Evolutionary conservation across 2,797 vertebrate genomes (phyloP).

Genomic region (Platyrinchus mystaceus): DNA sequence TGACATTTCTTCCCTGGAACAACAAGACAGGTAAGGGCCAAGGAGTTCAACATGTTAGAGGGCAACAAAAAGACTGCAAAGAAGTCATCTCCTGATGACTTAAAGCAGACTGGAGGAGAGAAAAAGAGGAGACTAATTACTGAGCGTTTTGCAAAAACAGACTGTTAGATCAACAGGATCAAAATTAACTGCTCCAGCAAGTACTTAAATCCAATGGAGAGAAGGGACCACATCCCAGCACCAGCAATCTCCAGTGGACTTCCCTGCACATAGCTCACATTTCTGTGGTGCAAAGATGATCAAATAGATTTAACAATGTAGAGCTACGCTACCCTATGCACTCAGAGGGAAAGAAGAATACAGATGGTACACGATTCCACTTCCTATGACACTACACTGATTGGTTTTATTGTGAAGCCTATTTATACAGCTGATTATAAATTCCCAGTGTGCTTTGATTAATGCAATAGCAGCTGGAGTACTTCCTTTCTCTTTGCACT

Average conservation of each 20-base stretch:
- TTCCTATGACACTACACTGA: not conserved
- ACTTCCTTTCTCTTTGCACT: conserved; percentile 16
- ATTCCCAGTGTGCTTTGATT: conserved; percentile 9
- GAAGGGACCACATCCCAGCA: not conserved
- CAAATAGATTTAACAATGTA: not conserved
- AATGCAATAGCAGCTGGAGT: conserved; percentile 22
- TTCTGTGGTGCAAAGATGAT: not conserved
- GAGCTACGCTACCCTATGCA: not conserved
- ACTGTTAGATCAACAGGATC: not conserved
- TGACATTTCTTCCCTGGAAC: not conserved
- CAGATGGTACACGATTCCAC: not conserved
- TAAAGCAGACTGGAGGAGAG: not conserved
- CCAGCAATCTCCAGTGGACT: not conserved
- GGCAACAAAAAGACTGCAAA: not conserved
- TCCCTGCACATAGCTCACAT: not conserved
- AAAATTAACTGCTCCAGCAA: not conserved
- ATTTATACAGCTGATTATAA: conserved; percentile 22
- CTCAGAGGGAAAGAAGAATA: not conserved
- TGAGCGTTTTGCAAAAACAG: not conserved
- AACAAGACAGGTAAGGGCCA: not conserved
- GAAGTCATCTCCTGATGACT: not conserved
- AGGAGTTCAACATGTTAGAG: not conserved
- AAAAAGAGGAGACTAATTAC: not conserved
- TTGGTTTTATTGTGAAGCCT: conserved; percentile 11
- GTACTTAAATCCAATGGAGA: not conserved